Percentiles rank a stretch among this genome's conserved stretches.
phyloP scores from a whole-genome alignment of 2,113 vertebrate genomes.

The Puntigrus tetrazona region DNA sequence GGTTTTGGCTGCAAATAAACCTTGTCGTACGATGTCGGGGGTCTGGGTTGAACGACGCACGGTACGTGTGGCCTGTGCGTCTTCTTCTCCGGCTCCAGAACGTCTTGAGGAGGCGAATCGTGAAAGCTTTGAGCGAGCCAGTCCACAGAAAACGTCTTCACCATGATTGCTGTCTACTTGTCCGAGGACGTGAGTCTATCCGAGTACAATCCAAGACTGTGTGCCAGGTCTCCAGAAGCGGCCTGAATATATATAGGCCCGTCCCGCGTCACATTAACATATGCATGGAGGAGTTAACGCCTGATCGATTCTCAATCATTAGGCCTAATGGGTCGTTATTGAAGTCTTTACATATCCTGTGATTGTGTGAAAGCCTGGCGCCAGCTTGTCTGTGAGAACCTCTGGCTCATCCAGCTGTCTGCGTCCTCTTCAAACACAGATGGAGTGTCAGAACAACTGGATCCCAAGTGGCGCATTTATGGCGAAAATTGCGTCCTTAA shows the following conservation, averaged over 20 bases:
- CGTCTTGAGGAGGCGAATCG: not conserved
- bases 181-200: constrained; percentile 28
- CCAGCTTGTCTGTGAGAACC: constrained; percentile 74
- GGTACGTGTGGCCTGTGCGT: constrained; percentile 67
- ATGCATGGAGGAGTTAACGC: constrained; percentile 70
- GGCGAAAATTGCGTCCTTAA: not conserved
- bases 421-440: constrained; percentile 55
- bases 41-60: constrained; percentile 71
- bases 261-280: constrained; percentile 65
- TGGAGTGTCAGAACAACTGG: constrained; percentile 53
- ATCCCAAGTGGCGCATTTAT: not conserved
- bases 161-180: constrained; percentile 61
- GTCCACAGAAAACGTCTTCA: constrained; percentile 79
- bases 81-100: constrained; percentile 5
- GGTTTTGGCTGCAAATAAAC: constrained; percentile 69
- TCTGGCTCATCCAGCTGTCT: constrained; percentile 67
- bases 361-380: constrained; percentile 78
- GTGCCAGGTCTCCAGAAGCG: not conserved
- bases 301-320: constrained; percentile 76
- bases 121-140: constrained; percentile 82
- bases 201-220: constrained; percentile 46
- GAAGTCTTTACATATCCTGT: constrained; percentile 78
- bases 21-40: constrained; percentile 62
- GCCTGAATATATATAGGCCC: constrained; percentile 54
- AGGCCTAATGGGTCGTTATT: constrained; percentile 79